phyloP scores from a whole-genome alignment of 2,113 vertebrate species.

The Carassius carassius region DNA sequence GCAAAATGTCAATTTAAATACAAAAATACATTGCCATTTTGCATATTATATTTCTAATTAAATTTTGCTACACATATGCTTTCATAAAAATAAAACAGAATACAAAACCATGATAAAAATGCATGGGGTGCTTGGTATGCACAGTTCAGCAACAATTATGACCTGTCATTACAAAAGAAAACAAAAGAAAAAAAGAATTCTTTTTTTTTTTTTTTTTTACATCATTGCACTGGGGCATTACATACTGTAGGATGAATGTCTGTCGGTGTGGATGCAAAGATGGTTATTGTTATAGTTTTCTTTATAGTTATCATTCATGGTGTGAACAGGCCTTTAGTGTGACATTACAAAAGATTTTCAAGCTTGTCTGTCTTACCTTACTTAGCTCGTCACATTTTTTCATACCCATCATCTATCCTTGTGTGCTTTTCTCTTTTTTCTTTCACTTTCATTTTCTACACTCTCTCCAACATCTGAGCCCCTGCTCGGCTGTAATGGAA shows the following conservation, averaged over 20 bases:
- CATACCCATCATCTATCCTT: background rate
- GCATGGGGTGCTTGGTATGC: no score
- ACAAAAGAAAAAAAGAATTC: no score
- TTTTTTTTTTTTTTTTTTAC: no score
- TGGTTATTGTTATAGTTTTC: background rate
- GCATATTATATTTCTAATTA: no score
- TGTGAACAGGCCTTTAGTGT: background rate
- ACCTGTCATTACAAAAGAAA: no score
- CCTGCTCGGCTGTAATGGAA: conserved; percentile 32
- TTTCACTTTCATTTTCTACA: conserved; percentile 12
- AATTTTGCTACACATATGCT: no score
- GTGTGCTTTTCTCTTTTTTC: conserved; percentile 31
- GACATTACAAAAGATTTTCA: background rate
- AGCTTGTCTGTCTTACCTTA: background rate
- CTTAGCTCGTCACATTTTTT: background rate
- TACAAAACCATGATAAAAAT: no score
- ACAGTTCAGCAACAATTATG: no score
- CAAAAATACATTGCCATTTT: no score
- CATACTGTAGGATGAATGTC: background rate
- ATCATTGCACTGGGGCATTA: no score
- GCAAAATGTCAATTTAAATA: no score
- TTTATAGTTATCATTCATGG: background rate
- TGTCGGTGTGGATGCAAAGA: background rate
- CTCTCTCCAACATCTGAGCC: conserved; percentile 1
- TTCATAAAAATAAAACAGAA: no score